Percentiles rank a stretch among this genome's conserved stretches.
phyloP scores from a whole-genome alignment of 2,797 vertebrate genomes.

The Rhynchonycteris naso region DNA sequence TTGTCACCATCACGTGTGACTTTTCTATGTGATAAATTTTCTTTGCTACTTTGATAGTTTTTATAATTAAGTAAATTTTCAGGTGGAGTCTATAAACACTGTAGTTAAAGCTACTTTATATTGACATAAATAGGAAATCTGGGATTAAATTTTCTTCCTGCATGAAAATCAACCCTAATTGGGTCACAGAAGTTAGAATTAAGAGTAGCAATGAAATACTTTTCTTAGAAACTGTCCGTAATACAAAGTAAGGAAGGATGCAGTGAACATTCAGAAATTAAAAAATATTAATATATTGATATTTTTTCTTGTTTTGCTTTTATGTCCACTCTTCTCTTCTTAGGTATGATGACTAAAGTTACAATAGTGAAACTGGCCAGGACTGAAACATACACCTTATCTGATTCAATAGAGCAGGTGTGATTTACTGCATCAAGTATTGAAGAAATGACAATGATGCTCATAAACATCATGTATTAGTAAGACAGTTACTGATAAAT shows the following conservation, averaged over 20 bases:
- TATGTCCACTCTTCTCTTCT: background rate
- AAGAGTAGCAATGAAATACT: background rate
- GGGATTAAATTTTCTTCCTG: background rate
- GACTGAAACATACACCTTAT: background rate
- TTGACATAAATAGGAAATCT: background rate
- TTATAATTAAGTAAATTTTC: background rate
- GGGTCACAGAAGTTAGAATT: background rate
- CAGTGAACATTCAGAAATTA: background rate
- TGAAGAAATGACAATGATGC: background rate
- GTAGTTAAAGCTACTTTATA: background rate
- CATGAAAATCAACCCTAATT: background rate
- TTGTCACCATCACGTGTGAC: background rate
- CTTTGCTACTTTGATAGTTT: background rate
- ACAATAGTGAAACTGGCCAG: background rate
- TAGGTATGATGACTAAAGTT: background rate
- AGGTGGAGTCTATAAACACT: background rate
- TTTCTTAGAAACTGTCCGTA: background rate
- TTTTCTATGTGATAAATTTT: background rate
- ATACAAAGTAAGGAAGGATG: background rate
- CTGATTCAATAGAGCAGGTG: background rate
- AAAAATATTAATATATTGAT: background rate
- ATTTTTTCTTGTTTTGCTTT: background rate
- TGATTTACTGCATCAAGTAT: background rate
- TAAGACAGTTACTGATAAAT: background rate
- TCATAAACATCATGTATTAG: background rate